Conservation (phyloP, 1,140 invertebrate genomes). For the Nasonia giraulti region DNA sequence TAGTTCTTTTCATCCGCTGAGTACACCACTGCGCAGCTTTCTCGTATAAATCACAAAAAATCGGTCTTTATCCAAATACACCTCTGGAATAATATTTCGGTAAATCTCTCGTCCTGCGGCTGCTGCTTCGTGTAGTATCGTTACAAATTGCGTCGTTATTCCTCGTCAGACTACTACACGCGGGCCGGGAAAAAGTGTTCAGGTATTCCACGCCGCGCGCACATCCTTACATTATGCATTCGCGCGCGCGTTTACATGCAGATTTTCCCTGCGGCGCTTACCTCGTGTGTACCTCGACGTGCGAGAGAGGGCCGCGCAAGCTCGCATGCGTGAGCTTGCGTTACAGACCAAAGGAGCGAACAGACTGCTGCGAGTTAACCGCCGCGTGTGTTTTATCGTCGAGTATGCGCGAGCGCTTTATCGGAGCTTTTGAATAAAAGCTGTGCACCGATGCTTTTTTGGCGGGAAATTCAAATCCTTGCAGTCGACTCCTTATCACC, state of each 20-base stretch:
- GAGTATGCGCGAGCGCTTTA: neutral
- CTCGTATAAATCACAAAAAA: no score
- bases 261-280: conserved; percentile 2
- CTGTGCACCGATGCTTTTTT: no score
- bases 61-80: no score
- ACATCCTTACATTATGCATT: conserved; percentile 28
- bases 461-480: no score
- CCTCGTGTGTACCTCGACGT: neutral
- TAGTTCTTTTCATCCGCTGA: no score
- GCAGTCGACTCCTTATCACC: no score
- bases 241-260: conserved; percentile 26
- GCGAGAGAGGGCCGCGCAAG: neutral
- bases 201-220: conserved; percentile 1
- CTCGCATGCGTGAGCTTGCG: neutral
- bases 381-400: no score
- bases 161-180: neutral
- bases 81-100: neutral
- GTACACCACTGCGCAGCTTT: no score
- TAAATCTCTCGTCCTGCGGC: neutral
- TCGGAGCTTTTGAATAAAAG: neutral
- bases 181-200: neutral
- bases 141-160: conserved; percentile 22
- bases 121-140: neutral
- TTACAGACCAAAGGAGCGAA: neutral
- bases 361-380: neutral